Base-by-base conservation (phyloP, 2,797 vertebrate genomes). In the Myoxocephalus aenaeus region DNA sequence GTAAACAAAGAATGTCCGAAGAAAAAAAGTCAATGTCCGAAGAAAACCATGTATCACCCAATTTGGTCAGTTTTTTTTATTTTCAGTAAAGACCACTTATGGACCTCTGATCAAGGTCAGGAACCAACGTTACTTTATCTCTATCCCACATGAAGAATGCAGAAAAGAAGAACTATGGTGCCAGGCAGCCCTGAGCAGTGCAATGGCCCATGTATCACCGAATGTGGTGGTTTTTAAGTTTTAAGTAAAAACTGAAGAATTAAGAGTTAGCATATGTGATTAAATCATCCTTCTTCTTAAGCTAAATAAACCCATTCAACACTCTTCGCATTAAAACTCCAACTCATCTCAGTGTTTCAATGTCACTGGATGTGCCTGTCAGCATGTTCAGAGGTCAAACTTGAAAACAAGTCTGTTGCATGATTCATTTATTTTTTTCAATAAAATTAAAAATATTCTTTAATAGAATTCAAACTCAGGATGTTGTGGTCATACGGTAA, bases 401-500 rank as follows among this genome's bases (percentile, higher is more conserved):
- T 29, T 70, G 11, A 73, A 65, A 27, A 17, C 61, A 40, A 54
- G 57, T 58, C 27, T 32, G 14, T 48, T 66, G 44, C 5, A 65
- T 65, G 14, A 80, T 36, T 27, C 25, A 42, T 12, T 15, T 42
- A 3, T 63, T 61, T 56, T 7, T 3, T 48, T 9, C 0, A 70
- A 56, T 29, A 20, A 74, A 67, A 82, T 79, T 22, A 48, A 77
- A 86, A 87, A 80, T 68, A 75, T 67, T 77, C 14, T 81, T 82
- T 81, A 69, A 70, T 11, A 42, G 63, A 75, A 67, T 34, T 77
- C 44, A 84, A 69, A 65, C 58, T 22, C 79, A 79, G 74, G 58
- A 85, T 75, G 50, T 75, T 75, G 76, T 73, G 73, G 76, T 66
- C 59, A 20, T 10, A 14, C 13, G 13, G 40, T 14, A 15, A 14